phyloP scores from a whole-genome alignment of 2,797 vertebrate genomes.

The Oreochromis mossambicus region DNA sequence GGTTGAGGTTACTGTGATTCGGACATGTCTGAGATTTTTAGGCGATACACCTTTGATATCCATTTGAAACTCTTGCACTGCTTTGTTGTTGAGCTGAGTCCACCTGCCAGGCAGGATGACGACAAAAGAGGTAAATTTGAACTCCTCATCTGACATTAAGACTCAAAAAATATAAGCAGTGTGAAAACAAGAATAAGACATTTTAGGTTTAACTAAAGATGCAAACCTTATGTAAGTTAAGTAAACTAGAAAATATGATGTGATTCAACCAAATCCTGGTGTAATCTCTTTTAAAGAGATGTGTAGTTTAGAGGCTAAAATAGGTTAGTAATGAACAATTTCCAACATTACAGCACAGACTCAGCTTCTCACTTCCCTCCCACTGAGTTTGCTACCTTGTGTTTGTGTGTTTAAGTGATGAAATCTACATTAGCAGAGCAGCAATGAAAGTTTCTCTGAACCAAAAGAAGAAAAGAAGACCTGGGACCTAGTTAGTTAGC shows the following conservation, averaged over 20 bases:
- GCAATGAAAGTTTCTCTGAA: not conserved
- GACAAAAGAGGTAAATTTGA: not conserved
- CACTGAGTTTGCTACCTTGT: not conserved
- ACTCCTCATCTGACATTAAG: rapidly evolving
- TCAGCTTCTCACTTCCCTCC: not conserved
- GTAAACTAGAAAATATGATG: not conserved
- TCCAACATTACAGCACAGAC: not conserved
- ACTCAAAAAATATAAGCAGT: not conserved
- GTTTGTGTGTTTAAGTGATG: not conserved
- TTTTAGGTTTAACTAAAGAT: not conserved
- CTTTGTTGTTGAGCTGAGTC: not conserved
- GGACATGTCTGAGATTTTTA: not conserved
- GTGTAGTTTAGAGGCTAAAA: not conserved
- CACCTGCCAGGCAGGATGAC: rapidly evolving
- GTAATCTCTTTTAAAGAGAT: not conserved
- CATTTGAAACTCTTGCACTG: rapidly evolving
- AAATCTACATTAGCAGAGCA: not conserved
- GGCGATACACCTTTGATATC: not conserved
- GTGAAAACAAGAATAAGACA: not conserved
- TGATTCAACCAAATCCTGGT: not conserved
- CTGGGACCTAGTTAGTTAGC: not conserved
- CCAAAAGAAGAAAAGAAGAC: not conserved
- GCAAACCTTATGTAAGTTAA: not conserved
- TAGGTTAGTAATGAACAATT: not conserved
- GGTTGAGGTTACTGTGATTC: not conserved